phyloP scores from a whole-genome alignment of 2,888 invertebrate species.

The Formica aserva region DNA sequence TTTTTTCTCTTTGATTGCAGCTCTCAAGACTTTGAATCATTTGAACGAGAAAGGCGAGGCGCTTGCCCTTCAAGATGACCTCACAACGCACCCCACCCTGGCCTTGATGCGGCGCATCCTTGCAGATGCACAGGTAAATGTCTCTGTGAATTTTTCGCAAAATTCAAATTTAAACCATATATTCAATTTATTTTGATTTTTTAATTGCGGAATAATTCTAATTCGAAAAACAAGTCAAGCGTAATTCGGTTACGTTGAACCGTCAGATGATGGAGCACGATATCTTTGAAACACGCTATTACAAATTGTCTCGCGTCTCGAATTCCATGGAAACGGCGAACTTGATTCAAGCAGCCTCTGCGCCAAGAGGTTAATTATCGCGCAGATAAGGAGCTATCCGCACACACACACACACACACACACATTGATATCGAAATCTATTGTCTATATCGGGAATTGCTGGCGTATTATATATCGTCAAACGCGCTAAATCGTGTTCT shows the following conservation, averaged over 20 bases:
- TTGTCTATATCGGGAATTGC: slow-evolving; percentile 6
- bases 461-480: background rate
- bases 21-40: slow-evolving; percentile 82
- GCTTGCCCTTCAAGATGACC: slow-evolving; percentile 83
- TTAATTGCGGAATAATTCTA: too few species aligned
- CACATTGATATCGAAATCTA: slow-evolving; percentile 28
- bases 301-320: slow-evolving; percentile 7
- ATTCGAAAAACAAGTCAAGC: background rate
- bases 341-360: background rate
- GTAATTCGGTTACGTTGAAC: background rate
- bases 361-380: slow-evolving; percentile 40
- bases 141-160: background rate
- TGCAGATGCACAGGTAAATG: slow-evolving; percentile 93
- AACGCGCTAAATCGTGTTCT: background rate
- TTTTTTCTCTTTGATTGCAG: slow-evolving; percentile 75
- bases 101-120: slow-evolving; percentile 95
- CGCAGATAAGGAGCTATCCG: slow-evolving; percentile 16
- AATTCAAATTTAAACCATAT: background rate
- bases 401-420: background rate
- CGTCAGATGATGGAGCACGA: background rate
- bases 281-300: slow-evolving; percentile 16
- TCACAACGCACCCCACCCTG: slow-evolving; percentile 90
- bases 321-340: slow-evolving; percentile 11
- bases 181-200: background rate
- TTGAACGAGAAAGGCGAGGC: slow-evolving; percentile 83